phyloP scores from a whole-genome alignment of 2,888 invertebrate genomes.

The Apamea crenata region DNA sequence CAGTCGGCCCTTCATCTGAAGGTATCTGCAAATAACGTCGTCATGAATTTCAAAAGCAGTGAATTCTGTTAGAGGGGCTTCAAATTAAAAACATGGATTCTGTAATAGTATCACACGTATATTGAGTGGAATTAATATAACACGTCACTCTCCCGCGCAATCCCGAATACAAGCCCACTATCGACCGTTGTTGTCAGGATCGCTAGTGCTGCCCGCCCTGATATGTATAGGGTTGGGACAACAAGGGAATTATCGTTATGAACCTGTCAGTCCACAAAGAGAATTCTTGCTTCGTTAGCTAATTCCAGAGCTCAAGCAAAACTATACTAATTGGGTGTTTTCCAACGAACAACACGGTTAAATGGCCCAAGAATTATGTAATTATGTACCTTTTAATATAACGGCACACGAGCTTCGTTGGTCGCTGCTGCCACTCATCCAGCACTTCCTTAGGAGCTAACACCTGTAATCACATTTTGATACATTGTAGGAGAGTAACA shows the following conservation, averaged over 20 bases:
- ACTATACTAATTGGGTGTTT: background rate
- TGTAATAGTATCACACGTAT: too few relatives aligned
- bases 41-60: background rate
- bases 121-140: too few relatives aligned
- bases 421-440: slow-evolving; percentile 97
- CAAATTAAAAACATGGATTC: too few relatives aligned
- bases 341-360: background rate
- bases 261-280: background rate
- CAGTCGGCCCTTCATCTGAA: slow-evolving; percentile 94
- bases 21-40: slow-evolving; percentile 82
- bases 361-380: background rate
- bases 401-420: slow-evolving; percentile 95
- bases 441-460: slow-evolving; percentile 96
- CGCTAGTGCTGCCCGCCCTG: too few relatives aligned
- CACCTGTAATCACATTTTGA: slow-evolving; percentile 90
- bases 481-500: background rate
- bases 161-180: too few relatives aligned
- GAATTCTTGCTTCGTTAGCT: background rate
- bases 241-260: too few relatives aligned
- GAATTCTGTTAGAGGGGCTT: too few relatives aligned
- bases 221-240: too few relatives aligned
- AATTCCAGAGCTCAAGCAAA: background rate
- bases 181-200: too few relatives aligned
- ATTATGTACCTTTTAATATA: slow-evolving; percentile 93
- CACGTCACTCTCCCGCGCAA: too few relatives aligned